phyloP scores from a whole-genome alignment of 2,888 invertebrate genomes.

The Lissonota sp. region DNA sequence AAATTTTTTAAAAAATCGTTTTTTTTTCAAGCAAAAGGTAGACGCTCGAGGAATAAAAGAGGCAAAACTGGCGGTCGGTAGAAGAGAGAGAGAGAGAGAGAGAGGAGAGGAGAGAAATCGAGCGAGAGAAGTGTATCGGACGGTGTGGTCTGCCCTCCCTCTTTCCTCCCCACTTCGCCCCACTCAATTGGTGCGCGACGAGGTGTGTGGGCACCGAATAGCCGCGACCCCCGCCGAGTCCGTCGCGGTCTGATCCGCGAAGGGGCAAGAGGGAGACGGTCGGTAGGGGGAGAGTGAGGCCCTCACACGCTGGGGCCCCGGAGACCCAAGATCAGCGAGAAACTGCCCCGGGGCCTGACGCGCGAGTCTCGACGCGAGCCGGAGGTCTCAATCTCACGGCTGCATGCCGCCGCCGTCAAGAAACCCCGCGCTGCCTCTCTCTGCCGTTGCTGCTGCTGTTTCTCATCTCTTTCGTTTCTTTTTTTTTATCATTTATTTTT shows the following conservation, averaged over 20 bases:
- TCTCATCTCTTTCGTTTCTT: constrained; percentile 31
- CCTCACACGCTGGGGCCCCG: constrained; percentile 71
- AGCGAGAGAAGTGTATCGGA: constrained; percentile 52
- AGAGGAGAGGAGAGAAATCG: constrained; percentile 28
- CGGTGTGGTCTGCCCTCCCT: constrained; percentile 43
- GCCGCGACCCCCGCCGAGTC: constrained; percentile 64
- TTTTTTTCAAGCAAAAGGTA: not conserved
- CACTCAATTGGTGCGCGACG: constrained; percentile 63
- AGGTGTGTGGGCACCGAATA: constrained; percentile 69
- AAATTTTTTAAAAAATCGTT: not conserved
- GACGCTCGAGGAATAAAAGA: constrained; percentile 31
- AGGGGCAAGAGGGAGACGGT: constrained; percentile 6
- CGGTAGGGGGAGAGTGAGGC: constrained; percentile 22
- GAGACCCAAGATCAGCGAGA: constrained; percentile 56
- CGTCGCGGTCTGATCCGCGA: constrained; percentile 43
- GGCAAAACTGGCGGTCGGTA: not conserved
- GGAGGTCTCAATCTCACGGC: constrained; percentile 79
- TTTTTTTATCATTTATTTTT: constrained; percentile 11
- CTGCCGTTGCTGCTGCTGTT: constrained; percentile 33
- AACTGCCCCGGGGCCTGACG: constrained; percentile 73
- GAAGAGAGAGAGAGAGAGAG: constrained; percentile 19
- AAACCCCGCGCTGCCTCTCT: constrained; percentile 38
- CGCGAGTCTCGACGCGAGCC: constrained; percentile 77
- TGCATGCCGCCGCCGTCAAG: constrained; percentile 69
- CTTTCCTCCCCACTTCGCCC: too few species aligned